These are phyloP conservation scores for Myotis pilosus DNA, from an alignment of 2,797 vertebrate genomes.

Conservation along the genomic window DNA sequence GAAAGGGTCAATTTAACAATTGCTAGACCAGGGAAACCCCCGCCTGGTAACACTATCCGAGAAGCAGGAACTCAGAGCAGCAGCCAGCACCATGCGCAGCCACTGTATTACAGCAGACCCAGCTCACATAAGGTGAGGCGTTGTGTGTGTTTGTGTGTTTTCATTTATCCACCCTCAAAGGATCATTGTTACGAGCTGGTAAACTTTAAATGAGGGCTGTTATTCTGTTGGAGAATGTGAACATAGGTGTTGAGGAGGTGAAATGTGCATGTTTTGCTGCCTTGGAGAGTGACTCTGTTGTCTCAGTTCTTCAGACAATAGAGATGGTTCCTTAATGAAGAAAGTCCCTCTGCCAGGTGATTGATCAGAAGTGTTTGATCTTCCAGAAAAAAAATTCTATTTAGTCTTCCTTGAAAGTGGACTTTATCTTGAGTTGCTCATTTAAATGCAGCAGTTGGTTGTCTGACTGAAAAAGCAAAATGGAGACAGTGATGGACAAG, in stretches of 20 bases:
- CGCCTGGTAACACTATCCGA: conserved; percentile 88
- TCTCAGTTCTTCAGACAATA: background rate
- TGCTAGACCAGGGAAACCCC: conserved; percentile 90
- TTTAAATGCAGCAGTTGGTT: background rate
- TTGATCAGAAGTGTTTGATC: background rate
- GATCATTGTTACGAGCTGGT: background rate
- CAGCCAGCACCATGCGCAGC: conserved; percentile 84
- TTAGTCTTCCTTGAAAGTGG: background rate
- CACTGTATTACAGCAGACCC: conserved; percentile 89
- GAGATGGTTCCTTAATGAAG: background rate
- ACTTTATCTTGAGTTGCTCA: background rate
- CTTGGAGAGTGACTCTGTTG: background rate
- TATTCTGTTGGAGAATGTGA: background rate
- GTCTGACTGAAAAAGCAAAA: background rate
- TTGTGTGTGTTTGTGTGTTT: background rate
- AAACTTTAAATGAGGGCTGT: background rate
- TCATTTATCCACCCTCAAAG: background rate
- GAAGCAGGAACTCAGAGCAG: conserved; percentile 91
- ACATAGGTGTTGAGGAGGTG: background rate
- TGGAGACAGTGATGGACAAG: background rate
- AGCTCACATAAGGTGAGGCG: conserved; percentile 93
- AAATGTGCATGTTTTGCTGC: background rate
- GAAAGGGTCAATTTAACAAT: conserved; percentile 95
- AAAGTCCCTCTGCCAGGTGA: background rate
- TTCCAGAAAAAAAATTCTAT: background rate